Conservation (phyloP, 2,888 invertebrate genomes). For the Diarsia mendica region DNA sequence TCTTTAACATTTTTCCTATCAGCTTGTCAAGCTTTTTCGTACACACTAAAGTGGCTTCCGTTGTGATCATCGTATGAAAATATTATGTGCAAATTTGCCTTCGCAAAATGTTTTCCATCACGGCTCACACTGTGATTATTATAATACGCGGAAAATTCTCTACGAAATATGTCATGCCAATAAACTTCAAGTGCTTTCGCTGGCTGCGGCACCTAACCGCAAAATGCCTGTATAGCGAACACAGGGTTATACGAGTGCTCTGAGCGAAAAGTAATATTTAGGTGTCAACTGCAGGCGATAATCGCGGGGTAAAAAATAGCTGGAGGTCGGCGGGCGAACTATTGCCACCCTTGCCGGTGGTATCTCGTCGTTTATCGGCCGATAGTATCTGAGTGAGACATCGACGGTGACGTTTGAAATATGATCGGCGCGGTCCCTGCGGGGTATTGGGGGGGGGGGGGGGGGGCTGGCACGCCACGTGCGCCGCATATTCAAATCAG, state of each 20-base stretch:
- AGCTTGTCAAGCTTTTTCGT: constrained; percentile 20
- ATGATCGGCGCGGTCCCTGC: constrained; percentile 89
- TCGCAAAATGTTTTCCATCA: constrained; percentile 63
- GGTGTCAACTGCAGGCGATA: constrained; percentile 90
- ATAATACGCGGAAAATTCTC: constrained; percentile 73
- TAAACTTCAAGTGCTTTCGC: constrained; percentile 83
- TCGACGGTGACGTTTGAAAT: constrained; percentile 90
- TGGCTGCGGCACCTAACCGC: constrained; percentile 75
- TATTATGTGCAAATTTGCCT: constrained; percentile 56
- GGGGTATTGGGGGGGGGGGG: constrained; percentile 82
- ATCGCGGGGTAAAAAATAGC: constrained; percentile 89
- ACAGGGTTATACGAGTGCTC: constrained; percentile 70
- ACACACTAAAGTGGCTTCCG: constrained; percentile 44
- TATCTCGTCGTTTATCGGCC: constrained; percentile 88
- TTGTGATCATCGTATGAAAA: constrained; percentile 56
- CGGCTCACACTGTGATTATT: constrained; percentile 69
- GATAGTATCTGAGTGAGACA: constrained; percentile 91
- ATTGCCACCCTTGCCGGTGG: constrained; percentile 86
- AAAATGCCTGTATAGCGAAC: constrained; percentile 81
- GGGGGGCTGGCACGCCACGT: constrained; percentile 79
- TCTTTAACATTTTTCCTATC: constrained; percentile 11
- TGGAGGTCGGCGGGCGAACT: constrained; percentile 79
- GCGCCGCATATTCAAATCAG: constrained; percentile 90
- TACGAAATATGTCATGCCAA: constrained; percentile 81
- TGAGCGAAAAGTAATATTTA: constrained; percentile 88